Evolutionary conservation across 37 sponge, comb jelly and placozoan species (phyloP).

Genomic region (Halichondria panicea): DNA sequence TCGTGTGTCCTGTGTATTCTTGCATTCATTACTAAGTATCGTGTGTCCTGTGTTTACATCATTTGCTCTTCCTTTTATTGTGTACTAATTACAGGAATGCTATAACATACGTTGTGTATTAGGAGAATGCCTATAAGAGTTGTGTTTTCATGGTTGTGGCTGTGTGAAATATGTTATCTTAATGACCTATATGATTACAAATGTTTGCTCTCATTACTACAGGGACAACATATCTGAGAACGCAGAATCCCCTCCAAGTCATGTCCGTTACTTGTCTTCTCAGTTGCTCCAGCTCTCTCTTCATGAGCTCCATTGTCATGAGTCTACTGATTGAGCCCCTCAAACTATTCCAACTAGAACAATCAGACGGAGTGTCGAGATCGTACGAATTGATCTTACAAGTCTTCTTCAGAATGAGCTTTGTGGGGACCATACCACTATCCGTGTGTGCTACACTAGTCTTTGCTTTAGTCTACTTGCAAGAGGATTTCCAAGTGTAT

Average conservation of each 20-base stretch:
- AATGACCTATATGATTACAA: not conserved
- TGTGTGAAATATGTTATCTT: not conserved
- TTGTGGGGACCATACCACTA: slow-evolving; percentile 56
- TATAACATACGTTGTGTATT: not conserved
- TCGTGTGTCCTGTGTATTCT: not conserved
- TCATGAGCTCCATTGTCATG: slow-evolving; percentile 83
- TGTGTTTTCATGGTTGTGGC: not conserved
- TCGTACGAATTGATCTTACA: slow-evolving; percentile 76
- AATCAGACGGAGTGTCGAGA: slow-evolving; percentile 70
- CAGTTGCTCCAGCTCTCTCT: slow-evolving; percentile 76
- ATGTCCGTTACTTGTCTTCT: slow-evolving; percentile 72
- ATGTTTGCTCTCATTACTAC: slow-evolving; percentile 4
- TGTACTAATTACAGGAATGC: too few species aligned
- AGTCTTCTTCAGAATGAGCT: slow-evolving; percentile 69
- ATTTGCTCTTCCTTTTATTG: too few species aligned
- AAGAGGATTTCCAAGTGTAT: slow-evolving; percentile 3
- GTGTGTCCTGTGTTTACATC: not conserved
- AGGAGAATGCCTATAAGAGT: not conserved
- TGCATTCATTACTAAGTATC: not conserved
- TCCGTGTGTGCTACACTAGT: slow-evolving; percentile 39
- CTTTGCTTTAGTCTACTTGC: slow-evolving; percentile 42
- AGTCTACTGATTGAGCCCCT: slow-evolving; percentile 73
- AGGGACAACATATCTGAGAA: slow-evolving; percentile 68
- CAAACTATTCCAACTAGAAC: slow-evolving; percentile 71
- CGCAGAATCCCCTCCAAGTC: slow-evolving; percentile 36